Percentiles rank a stretch among this genome's conserved stretches.
Evolutionary conservation across 2,113 vertebrate species (phyloP).

Genomic region (Cottus gobio): DNA sequence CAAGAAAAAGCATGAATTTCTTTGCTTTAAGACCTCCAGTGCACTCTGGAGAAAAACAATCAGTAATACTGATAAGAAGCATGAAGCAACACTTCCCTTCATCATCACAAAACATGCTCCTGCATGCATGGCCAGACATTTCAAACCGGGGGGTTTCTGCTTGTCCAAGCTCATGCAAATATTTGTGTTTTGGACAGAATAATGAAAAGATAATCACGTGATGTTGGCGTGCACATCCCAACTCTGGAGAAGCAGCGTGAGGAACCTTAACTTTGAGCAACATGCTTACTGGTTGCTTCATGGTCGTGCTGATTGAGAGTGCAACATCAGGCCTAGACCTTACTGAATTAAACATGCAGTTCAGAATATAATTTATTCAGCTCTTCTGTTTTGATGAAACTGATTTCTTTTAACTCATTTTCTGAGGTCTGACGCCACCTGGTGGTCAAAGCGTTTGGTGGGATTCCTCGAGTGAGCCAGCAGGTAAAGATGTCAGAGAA

Average conservation of each 20-base stretch:
- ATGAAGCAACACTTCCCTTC: neutral
- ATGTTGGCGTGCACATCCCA: neutral
- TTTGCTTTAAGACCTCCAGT: neutral
- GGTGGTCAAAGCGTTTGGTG: conserved; percentile 22
- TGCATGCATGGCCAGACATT: neutral
- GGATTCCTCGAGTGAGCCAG: neutral
- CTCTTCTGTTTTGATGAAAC: neutral
- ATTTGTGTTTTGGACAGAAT: neutral
- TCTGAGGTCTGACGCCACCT: conserved; percentile 59
- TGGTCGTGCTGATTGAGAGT: conserved; percentile 18
- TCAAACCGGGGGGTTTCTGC: neutral
- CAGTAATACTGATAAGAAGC: neutral
- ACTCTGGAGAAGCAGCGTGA: neutral
- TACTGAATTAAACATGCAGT: conserved; percentile 39
- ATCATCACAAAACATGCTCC: neutral
- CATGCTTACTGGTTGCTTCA: neutral
- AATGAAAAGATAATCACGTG: neutral
- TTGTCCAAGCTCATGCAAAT: neutral
- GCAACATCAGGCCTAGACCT: conserved; percentile 12
- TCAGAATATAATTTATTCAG: conserved; percentile 35
- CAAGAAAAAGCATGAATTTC: neutral
- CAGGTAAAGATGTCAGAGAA: neutral
- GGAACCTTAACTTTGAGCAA: neutral
- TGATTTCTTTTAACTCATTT: neutral
- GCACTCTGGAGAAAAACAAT: neutral